A percentile compares a stretch with the other conserved stretches of the same genome.
These are phyloP conservation scores for Otolemur garnettii DNA, from an alignment of 2,113 vertebrate species.

Conservation along the genomic window DNA sequence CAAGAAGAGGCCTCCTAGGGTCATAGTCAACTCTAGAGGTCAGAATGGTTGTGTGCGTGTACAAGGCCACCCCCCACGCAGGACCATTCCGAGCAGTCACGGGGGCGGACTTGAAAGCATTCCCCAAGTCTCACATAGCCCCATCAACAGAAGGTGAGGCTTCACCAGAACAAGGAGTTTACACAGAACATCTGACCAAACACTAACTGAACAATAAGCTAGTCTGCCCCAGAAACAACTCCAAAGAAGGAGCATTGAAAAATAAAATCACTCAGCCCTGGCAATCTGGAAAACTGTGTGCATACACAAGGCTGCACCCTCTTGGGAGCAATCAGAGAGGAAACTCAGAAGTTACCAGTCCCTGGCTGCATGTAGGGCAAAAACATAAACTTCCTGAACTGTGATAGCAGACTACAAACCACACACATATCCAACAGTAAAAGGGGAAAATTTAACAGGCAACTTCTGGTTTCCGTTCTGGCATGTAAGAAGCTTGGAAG, in stretches of 20 bases:
- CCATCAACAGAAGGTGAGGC: background rate
- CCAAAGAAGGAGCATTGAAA: background rate
- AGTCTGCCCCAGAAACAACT: background rate
- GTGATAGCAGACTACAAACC: background rate
- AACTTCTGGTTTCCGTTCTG: background rate
- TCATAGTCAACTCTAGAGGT: background rate
- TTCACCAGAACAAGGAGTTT: background rate
- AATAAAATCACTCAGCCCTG: background rate
- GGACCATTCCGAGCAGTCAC: background rate
- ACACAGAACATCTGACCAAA: background rate
- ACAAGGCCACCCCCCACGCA: background rate
- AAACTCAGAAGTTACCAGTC: background rate
- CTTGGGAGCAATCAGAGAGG: background rate
- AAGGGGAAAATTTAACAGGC: background rate
- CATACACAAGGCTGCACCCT: background rate
- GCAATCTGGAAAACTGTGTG: background rate
- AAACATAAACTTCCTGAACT: conserved; percentile 28
- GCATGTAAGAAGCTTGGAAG: background rate
- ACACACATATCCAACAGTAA: background rate
- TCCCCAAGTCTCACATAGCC: background rate
- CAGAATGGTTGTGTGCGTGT: background rate
- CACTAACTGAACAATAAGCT: background rate
- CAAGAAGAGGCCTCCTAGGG: background rate
- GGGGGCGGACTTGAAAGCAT: background rate
- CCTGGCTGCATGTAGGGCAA: background rate